Base-by-base conservation (phyloP, 2,113 vertebrate species). In the Lucifuga dentata region DNA sequence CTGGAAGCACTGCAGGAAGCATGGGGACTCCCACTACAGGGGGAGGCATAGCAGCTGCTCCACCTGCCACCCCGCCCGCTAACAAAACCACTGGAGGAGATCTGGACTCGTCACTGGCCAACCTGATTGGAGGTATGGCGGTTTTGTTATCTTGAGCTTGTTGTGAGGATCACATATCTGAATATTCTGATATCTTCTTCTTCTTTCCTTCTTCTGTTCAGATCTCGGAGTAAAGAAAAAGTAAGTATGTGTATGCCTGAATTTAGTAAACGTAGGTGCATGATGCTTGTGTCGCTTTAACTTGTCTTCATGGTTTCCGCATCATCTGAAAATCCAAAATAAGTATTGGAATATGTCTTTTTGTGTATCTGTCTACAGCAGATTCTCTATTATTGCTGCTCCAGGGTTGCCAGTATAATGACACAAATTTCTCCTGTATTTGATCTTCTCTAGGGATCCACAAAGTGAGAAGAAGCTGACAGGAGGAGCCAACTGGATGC, bases 221-320 rank as follows among this genome's bases (percentile, higher is more conserved):
- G 98, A 99, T 85, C 94, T 99, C 89, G 98, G 98, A 68, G 94
- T 94, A 88, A 95, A 92, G 91, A 98, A 98, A 92, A 99, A 97
- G 98, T 99, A 95, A 97, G 96, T 94, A 21, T 62, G 3, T 64
- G 40, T 61, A 29, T 65, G 11, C 20, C 20, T 61, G 20, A 48
- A 38, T 53, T 64, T n/a, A 20, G 11, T 35, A 7, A 36, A 32
- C n/a, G n/a, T n/a, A n/a, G n/a, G n/a, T 77, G 19, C 26, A 11
- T 13, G 20, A 21, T 51, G n/a, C 9, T 43, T 43, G 50, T 60
- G 35, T 48, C 4, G 8, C 13, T 10, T 26, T n/a, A 19, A 48
- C 3, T 29, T 20, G 2, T 15, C 5, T 13, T 12, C 2, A 43
- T 10, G 17, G 35, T 33, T 11, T n/a, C n/a, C n/a, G n/a, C n/a